phyloP scores from a whole-genome alignment of 2,113 vertebrate genomes.

The Gobio gobio region DNA sequence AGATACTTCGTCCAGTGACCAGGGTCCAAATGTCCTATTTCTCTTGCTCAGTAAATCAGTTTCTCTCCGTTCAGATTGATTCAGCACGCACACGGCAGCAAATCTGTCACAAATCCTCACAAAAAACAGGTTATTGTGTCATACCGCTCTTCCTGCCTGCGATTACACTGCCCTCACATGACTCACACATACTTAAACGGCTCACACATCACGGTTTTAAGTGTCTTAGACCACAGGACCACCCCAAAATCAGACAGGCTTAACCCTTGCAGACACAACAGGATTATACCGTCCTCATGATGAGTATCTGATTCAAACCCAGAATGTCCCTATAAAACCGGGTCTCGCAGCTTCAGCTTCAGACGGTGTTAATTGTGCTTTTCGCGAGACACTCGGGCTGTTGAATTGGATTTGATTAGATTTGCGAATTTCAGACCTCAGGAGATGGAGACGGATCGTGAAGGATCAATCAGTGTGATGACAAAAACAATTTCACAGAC shows the following conservation, averaged over 20 bases:
- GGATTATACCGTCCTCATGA: constrained; percentile 6
- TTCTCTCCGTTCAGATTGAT: not conserved
- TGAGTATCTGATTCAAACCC: constrained; percentile 16
- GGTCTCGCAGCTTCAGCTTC: not conserved
- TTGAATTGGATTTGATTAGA: not conserved
- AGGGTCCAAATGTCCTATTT: not conserved
- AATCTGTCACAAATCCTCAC: constrained; percentile 26
- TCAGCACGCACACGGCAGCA: not conserved
- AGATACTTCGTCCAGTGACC: no score
- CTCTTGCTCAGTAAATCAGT: not conserved
- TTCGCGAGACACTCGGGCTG: not conserved
- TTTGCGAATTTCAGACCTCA: constrained; percentile 22
- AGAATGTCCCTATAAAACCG: constrained; percentile 27
- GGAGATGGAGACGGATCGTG: constrained; percentile 1
- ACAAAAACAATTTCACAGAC: constrained; percentile 33
- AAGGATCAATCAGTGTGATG: constrained; percentile 28
- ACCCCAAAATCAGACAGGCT: constrained; percentile 16
- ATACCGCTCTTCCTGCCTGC: not conserved
- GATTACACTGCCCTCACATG: constrained; percentile 12
- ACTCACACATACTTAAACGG: constrained; percentile 13
- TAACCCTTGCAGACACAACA: constrained; percentile 43
- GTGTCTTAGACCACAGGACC: constrained; percentile 9
- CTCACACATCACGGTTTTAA: not conserved
- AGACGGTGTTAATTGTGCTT: constrained; percentile 7
- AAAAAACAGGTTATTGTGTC: constrained; percentile 41